Base-by-base conservation (phyloP, 2,888 invertebrate genomes). In the Latrodectus hesperus region DNA sequence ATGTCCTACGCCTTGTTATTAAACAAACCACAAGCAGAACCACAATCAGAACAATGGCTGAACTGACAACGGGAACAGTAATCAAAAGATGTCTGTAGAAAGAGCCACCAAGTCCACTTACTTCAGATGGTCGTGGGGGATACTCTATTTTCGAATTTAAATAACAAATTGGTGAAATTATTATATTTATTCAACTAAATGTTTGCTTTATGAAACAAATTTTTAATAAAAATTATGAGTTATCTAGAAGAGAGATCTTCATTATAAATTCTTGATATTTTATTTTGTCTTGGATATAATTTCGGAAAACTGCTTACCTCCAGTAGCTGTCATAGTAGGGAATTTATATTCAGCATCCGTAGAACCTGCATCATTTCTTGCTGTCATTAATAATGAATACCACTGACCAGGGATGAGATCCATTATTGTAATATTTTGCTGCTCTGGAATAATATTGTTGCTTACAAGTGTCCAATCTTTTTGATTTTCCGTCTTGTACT, bases 331-430 rank as follows among this genome's bases (percentile, higher is more conserved):
- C 65, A 98, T 94, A 3, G 99, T 99, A 38, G 98, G 97, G 93
- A 98, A 98, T 93, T 97, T 97, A 92, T 98, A 97, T 93, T 97
- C 96, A 86, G 97, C 97, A 77, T 98, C 97, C 68, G 97, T 96
- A 91, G 97, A 97, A 76, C 98, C 99, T 88, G 98, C 98, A 91
- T 98, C 98, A 93, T 98, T 98, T 90, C 93, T 92, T 4, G 93
- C 93, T 0, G 97, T 97, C 67, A 98, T 97, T 89, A 96, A 94
- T 90, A 98, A 94, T 91, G 96, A 95, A 92, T 98, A 98, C 97
- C 98, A 97, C 12, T 96, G 96, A 17, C 98, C 98, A 0, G 98
- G 97, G 91, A 96, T 97, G 91, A 98, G 93, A 92, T 98, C 98
- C 65, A 89, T 86, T 67, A 90, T 89, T 8, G 88, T 88, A 14